phyloP scores from a whole-genome alignment of 2,113 vertebrate species.

The Zosterops japonicus region DNA sequence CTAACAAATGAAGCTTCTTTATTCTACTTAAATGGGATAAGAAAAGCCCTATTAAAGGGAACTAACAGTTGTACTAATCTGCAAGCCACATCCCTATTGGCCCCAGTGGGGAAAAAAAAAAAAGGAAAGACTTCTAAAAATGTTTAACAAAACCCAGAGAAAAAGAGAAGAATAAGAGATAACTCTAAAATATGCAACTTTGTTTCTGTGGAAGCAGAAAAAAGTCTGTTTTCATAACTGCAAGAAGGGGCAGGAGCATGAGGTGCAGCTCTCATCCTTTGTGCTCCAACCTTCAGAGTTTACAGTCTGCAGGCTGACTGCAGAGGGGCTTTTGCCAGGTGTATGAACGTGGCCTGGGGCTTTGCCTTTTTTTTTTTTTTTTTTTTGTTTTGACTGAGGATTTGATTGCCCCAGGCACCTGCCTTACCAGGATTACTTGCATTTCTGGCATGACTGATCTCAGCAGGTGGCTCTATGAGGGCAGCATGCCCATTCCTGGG shows the following conservation, averaged over 20 bases:
- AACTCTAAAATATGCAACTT: neutral
- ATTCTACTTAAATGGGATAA: conserved; percentile 63
- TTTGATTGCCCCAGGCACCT: neutral
- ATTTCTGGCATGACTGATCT: conserved; percentile 12
- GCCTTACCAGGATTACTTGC: conserved; percentile 8
- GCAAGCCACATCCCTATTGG: neutral
- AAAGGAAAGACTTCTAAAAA: neutral
- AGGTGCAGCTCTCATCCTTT: neutral
- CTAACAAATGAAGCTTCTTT: conserved; percentile 71
- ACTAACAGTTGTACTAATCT: conserved; percentile 42
- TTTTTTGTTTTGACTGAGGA: neutral
- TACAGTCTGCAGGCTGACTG: neutral
- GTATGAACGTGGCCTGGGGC: neutral
- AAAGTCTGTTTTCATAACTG: neutral
- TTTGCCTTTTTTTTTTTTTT: neutral
- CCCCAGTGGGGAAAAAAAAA: neutral
- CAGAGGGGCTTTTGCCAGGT: neutral
- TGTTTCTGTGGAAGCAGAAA: neutral
- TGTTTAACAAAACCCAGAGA: neutral
- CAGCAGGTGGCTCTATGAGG: conserved; percentile 21
- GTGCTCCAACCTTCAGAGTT: accelerated
- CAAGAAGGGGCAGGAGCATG: neutral
- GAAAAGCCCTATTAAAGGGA: conserved; percentile 60
- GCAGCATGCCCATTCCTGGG: neutral
- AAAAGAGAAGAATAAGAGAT: neutral